Conservation (phyloP, 1,140 invertebrate species). For the Tribolium madens region DNA sequence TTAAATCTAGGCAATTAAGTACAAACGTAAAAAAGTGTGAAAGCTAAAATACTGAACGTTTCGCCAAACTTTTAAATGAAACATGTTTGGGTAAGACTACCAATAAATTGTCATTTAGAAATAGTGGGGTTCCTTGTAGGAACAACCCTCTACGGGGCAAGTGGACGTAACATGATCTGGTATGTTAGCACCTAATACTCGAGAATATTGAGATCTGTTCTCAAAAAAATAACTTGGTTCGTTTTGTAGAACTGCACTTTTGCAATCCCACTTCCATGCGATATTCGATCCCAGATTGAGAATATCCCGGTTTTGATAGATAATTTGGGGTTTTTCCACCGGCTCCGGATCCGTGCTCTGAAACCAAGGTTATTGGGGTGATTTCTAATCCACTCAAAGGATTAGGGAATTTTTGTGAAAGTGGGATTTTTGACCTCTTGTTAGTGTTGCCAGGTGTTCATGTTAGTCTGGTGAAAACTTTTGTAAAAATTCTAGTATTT, state of each 20-base stretch:
- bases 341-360: not conserved
- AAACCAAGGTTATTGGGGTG: not conserved
- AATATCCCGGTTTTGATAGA: slow-evolving; percentile 46
- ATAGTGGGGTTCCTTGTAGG: not conserved
- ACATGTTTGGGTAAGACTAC: slow-evolving; percentile 16
- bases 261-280: slow-evolving; percentile 38
- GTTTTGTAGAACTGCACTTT: slow-evolving; percentile 11
- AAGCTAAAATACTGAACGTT: slow-evolving; percentile 3
- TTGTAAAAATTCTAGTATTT: too few species aligned
- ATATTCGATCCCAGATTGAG: slow-evolving; percentile 50
- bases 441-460: too few species aligned
- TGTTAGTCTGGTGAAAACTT: too few species aligned
- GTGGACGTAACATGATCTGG: slow-evolving; percentile 25
- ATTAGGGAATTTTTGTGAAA: not conserved
- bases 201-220: slow-evolving; percentile 57
- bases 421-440: too few species aligned
- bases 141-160: not conserved
- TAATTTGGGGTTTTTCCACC: not conserved
- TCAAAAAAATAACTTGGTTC: slow-evolving; percentile 46
- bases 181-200: slow-evolving; percentile 42
- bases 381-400: not conserved
- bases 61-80: slow-evolving; percentile 19
- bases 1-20: slow-evolving; percentile 19
- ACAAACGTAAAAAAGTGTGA: slow-evolving; percentile 10
- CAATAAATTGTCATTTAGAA: slow-evolving; percentile 20